A percentile compares a stretch with the other conserved stretches of the same genome.
Evolutionary conservation across 2,888 invertebrate genomes (phyloP).

Genomic region (Cantharis flavilabris): DNA sequence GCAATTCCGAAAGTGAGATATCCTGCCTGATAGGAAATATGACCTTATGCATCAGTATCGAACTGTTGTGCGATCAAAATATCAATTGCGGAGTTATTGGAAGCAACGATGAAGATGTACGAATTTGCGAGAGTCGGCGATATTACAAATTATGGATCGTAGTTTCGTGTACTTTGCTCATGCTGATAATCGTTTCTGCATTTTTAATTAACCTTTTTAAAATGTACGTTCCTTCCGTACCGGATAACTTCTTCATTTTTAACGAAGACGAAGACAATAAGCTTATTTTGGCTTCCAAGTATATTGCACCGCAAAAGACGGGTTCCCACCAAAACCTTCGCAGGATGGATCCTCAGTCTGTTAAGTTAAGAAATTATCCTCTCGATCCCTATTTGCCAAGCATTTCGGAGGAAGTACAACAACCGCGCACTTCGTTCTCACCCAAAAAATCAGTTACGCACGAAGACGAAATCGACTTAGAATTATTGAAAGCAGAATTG

Average conservation of each 20-base stretch:
- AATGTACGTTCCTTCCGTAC: slow-evolving; percentile 15
- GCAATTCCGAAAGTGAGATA: slow-evolving; percentile 22
- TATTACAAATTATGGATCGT: slow-evolving; percentile 13
- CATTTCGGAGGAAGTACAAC: background rate
- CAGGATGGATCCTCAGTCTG: background rate
- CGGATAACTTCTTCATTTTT: slow-evolving; percentile 28
- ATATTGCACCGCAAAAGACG: background rate
- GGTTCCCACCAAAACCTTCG: background rate
- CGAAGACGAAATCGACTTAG: background rate
- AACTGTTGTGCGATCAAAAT: slow-evolving; percentile 35
- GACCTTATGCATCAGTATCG: slow-evolving; percentile 32
- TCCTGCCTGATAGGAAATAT: slow-evolving; percentile 23
- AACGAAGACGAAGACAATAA: slow-evolving; percentile 29
- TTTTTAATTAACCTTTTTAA: slow-evolving; percentile 12
- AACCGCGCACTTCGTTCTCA: background rate
- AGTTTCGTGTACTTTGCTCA: background rate
- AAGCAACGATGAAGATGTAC: slow-evolving; percentile 33
- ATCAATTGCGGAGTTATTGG: slow-evolving; percentile 33
- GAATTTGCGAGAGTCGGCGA: slow-evolving; percentile 22
- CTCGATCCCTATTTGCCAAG: background rate
- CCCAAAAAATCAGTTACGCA: background rate
- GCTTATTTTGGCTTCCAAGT: slow-evolving; percentile 9
- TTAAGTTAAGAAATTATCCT: background rate
- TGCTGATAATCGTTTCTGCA: slow-evolving; percentile 1
- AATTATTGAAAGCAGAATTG: background rate